A percentile compares a stretch with the other conserved stretches of the same genome.
Conservation (phyloP, 1,140 invertebrate species). For the Cheumatopsyche charites region DNA sequence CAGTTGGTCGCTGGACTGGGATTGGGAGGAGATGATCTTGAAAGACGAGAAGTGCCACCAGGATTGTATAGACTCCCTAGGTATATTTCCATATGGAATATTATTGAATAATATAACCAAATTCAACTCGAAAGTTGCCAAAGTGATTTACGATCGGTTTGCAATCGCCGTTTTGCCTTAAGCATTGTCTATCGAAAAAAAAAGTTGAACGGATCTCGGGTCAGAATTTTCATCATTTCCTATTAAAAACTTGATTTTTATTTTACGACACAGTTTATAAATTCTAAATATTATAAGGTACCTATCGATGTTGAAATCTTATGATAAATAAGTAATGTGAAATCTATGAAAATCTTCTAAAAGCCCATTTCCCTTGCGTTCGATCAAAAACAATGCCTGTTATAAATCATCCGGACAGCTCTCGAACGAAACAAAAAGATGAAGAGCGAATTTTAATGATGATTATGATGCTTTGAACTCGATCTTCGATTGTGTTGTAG, state of each 20-base stretch:
- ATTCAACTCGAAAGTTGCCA: not conserved
- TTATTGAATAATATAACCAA: no score
- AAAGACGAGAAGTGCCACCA: conserved; percentile 67
- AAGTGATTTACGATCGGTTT: not conserved
- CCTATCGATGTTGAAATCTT: no score
- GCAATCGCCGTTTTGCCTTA: no score
- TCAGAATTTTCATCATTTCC: no score
- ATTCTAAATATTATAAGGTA: no score
- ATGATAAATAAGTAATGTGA: no score
- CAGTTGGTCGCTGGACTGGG: conserved; percentile 88
- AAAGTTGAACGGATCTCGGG: no score
- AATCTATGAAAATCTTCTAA: no score
- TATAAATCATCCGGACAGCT: conserved; percentile 2
- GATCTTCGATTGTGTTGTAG: no score
- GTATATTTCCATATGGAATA: conserved; percentile 45
- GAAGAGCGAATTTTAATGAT: not conserved
- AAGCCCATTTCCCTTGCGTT: not conserved
- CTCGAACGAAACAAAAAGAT: not conserved
- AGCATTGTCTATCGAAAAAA: no score
- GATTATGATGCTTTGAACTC: not conserved
- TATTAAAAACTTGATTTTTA: no score
- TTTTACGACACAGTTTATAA: no score
- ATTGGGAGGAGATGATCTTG: conserved; percentile 77
- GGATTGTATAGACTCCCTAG: conserved; percentile 51
- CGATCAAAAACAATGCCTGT: not conserved